phyloP scores from a whole-genome alignment of 2,888 invertebrate genomes.

The Mamestra brassicae region DNA sequence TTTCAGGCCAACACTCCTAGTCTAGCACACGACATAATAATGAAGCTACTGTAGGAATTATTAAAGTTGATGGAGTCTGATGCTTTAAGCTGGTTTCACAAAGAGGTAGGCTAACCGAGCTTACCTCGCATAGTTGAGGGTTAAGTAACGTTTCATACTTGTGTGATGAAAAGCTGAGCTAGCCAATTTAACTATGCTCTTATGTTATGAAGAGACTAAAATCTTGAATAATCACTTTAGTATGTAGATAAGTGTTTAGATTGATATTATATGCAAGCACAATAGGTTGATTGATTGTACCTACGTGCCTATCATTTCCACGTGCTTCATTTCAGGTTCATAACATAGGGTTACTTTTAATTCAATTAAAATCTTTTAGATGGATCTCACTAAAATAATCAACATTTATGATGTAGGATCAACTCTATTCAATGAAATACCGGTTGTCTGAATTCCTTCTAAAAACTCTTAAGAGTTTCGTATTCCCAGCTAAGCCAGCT shows the following conservation, averaged over 20 bases:
- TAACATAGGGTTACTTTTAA: too few species aligned
- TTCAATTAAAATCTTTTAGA: too few species aligned
- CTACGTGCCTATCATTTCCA: too few species aligned
- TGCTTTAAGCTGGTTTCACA: not conserved
- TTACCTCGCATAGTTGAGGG: not conserved
- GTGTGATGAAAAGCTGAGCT: too few species aligned
- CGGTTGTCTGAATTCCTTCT: not conserved
- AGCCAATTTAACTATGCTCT: too few species aligned
- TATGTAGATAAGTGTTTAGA: too few species aligned
- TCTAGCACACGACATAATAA: not conserved
- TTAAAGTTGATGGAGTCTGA: not conserved
- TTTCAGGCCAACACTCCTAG: not conserved
- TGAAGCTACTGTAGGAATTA: not conserved
- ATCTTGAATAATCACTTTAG: too few species aligned
- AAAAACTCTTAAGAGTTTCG: constrained; percentile 26
- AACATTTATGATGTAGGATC: not conserved
- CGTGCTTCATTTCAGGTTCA: too few species aligned
- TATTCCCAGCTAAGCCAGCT: constrained; percentile 28
- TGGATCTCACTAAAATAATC: not conserved
- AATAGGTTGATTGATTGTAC: too few species aligned
- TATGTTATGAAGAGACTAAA: too few species aligned
- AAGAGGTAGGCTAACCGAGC: not conserved
- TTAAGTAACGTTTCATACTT: too few species aligned
- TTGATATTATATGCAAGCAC: too few species aligned
- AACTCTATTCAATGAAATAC: not conserved